Evolutionary conservation across 2,113 vertebrate genomes (phyloP).

Genomic region (Urocolius indicus): DNA sequence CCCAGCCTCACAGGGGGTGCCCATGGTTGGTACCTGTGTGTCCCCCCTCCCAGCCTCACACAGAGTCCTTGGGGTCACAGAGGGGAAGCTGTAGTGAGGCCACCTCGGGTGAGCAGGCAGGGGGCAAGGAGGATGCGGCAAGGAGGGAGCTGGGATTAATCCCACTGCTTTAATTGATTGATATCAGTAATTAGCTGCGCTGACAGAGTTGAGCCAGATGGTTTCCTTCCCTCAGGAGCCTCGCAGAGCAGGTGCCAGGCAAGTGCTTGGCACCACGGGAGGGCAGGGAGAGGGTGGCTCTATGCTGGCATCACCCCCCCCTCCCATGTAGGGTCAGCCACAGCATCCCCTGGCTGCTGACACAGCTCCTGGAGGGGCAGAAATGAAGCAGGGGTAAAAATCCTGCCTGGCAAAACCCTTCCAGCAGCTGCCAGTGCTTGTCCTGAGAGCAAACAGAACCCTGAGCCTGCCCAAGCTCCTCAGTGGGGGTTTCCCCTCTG

Average conservation of each 20-base stretch:
- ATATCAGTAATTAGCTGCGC: neutral
- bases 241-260: neutral
- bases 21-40: neutral
- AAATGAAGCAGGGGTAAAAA: neutral
- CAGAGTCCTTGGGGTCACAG: rapidly evolving
- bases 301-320: rapidly evolving
- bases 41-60: rapidly evolving
- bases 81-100: neutral
- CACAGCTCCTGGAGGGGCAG: neutral
- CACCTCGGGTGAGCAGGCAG: neutral
- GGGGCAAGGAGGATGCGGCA: neutral
- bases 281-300: neutral
- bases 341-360: rapidly evolving
- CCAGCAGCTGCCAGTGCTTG: neutral
- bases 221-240: neutral
- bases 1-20: rapidly evolving
- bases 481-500: rapidly evolving
- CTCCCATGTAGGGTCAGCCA: rapidly evolving
- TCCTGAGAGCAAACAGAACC: rapidly evolving
- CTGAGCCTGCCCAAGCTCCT: neutral
- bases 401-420: neutral
- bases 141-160: neutral
- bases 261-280: neutral
- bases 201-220: neutral
- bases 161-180: neutral